Percentiles rank a stretch among this genome's conserved stretches.
Conservation (phyloP, 2,888 invertebrate genomes). For the Coenonympha arcania region DNA sequence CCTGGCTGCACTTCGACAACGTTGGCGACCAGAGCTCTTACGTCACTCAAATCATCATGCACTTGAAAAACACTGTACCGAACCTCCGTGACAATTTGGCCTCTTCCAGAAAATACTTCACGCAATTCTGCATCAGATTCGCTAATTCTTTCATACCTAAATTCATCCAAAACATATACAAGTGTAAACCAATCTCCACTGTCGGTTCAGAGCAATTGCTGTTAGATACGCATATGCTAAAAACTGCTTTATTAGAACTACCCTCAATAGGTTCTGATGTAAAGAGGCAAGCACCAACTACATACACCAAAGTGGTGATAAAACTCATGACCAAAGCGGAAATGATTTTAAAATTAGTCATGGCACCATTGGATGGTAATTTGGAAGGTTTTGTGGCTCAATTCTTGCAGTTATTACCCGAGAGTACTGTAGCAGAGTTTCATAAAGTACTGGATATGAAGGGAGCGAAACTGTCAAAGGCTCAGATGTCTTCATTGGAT, state of each 20-base stretch:
- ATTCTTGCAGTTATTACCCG: slow-evolving; percentile 90
- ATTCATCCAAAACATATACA: slow-evolving; percentile 91
- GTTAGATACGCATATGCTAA: slow-evolving; percentile 94
- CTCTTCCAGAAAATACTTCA: slow-evolving; percentile 96
- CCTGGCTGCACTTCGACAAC: slow-evolving; percentile 93
- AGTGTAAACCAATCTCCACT: slow-evolving; percentile 90
- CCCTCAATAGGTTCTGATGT: slow-evolving; percentile 94
- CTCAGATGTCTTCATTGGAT: slow-evolving; percentile 48
- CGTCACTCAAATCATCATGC: slow-evolving; percentile 89
- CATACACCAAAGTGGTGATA: slow-evolving; percentile 86
- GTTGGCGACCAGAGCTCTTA: slow-evolving; percentile 99
- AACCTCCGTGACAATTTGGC: slow-evolving; percentile 90
- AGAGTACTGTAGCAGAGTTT: slow-evolving; percentile 90
- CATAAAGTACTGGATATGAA: slow-evolving; percentile 97
- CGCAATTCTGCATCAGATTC: slow-evolving; percentile 97
- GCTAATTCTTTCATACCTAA: slow-evolving; percentile 96
- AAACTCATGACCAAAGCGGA: slow-evolving; percentile 97
- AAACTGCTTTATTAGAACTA: slow-evolving; percentile 93
- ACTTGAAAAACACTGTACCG: slow-evolving; percentile 90
- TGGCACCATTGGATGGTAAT: slow-evolving; percentile 86
- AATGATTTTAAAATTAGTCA: slow-evolving; percentile 98
- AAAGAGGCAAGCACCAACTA: slow-evolving; percentile 89
- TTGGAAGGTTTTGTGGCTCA: slow-evolving; percentile 89
- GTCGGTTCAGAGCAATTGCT: slow-evolving; percentile 96
- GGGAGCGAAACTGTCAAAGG: slow-evolving; percentile 73